These are phyloP conservation scores for Lepus townsendii DNA, from an alignment of 2,797 vertebrate genomes.

Conservation along the genomic window DNA sequence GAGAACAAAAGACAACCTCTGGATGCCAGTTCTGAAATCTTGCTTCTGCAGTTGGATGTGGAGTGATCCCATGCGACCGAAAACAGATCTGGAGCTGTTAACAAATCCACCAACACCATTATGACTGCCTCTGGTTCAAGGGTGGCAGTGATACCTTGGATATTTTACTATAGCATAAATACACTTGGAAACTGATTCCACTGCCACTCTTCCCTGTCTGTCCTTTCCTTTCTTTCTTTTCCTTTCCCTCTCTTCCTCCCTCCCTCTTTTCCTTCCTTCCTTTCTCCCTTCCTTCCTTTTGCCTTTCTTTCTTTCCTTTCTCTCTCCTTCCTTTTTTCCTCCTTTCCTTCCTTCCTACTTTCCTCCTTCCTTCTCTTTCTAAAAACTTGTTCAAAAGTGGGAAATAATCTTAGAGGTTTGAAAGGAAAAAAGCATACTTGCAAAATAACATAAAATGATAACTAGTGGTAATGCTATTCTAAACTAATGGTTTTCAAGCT, in stretches of 20 bases:
- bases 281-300: neutral
- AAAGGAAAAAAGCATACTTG: neutral
- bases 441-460: conserved; percentile 46
- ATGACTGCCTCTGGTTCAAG: neutral
- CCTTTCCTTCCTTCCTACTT: neutral
- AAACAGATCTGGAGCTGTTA: conserved; percentile 2
- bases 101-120: neutral
- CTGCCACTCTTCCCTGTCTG: neutral
- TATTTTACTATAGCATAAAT: neutral
- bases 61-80: neutral
- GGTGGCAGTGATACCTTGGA: neutral
- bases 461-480: neutral
- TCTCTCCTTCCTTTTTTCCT: neutral
- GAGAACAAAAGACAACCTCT: neutral
- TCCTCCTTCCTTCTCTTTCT: neutral
- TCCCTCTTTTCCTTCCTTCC: too few relatives aligned
- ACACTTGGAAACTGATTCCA: neutral
- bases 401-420: neutral
- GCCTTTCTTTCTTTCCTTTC: neutral
- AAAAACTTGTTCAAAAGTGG: neutral
- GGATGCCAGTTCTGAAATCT: neutral
- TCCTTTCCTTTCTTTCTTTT: neutral
- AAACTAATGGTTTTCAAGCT: conserved; percentile 42
- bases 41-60: neutral
- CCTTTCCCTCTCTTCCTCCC: neutral